Evolutionary conservation across 2,888 invertebrate genomes (phyloP).

Genomic region (Andrena flavipes): DNA sequence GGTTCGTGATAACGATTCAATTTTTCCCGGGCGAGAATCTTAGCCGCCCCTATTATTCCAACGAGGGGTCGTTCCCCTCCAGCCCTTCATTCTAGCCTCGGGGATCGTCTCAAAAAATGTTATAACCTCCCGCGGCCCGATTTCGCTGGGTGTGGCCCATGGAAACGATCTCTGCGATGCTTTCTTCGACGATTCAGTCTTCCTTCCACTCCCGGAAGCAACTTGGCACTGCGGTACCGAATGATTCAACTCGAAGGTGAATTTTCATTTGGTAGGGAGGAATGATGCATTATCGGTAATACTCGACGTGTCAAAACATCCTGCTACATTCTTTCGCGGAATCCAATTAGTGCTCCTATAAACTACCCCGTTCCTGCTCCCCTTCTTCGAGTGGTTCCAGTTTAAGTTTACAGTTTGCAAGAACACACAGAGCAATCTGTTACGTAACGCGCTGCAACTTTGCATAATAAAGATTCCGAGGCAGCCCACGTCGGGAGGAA

Average conservation of each 20-base stretch:
- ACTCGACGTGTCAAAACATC: background rate
- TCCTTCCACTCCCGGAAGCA: too few species aligned
- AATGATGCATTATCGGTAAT: background rate
- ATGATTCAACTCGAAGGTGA: too few species aligned
- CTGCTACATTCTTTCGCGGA: background rate
- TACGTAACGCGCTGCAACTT: background rate
- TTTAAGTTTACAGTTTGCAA: background rate
- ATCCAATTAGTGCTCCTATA: background rate
- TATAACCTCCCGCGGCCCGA: too few species aligned
- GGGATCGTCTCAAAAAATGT: too few species aligned
- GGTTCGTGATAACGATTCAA: slow-evolving; percentile 57
- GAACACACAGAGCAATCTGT: background rate
- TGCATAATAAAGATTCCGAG: background rate
- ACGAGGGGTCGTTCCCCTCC: background rate
- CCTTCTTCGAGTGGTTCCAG: background rate
- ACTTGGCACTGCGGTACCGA: too few species aligned
- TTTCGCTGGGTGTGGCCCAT: too few species aligned
- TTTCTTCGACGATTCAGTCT: too few species aligned
- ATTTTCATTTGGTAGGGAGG: too few species aligned
- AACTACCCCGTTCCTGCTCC: background rate
- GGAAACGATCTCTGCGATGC: too few species aligned
- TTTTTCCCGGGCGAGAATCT: slow-evolving; percentile 52
- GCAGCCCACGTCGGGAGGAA: background rate
- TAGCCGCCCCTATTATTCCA: slow-evolving; percentile 20
- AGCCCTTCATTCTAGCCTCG: too few species aligned